Base-by-base conservation (phyloP, 2,797 vertebrate species). In the Anableps anableps region DNA sequence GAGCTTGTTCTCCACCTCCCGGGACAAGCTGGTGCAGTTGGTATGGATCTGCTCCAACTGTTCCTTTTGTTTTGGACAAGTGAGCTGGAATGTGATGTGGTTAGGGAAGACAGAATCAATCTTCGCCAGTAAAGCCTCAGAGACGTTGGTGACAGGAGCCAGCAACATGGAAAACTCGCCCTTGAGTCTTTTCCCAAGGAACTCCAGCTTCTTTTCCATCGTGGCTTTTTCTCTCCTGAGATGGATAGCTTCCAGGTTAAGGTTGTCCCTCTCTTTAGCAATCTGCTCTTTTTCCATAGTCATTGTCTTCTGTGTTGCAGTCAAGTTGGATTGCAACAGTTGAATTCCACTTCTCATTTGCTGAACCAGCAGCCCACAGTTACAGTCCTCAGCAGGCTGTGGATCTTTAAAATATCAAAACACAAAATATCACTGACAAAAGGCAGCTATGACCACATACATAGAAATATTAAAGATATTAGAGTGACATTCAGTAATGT, bases 21-120 rank as follows among this genome's bases (percentile, higher is more conserved):
- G 86, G 64, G 95, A 95, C 74, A 97, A 82, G 76, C 86, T 95
- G 88, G 92, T 94, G 88, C 96, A 97, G 74, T 96, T 96, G 74
- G 43, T 87, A n/a, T 89, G 94, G 81, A 96, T 96, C 84, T 95
- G 92, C 78, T 95, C 94, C 31, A 96, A 89, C 82, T 96, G 86
- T 0, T 91, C 88, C 58, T 79, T 90, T 88, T 96, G 95, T 47
- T 95, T 95, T 0, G 75, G 0, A 36, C 95, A 96, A 60, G 91
- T 94, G 21, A 96, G 76, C 80, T 95, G 94, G 89, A 96, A 96
- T 70, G 92, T 34, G 1, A 88, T 66, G 84, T 94, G 83, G 2
- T 62, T 9, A 0, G 91, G 90, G 77, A 96, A 93, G 66, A 96
- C 83, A 43, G 89, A 89, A 0, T 94, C 84, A 0, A 93, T 89